Evolutionary conservation across 2,888 invertebrate genomes (phyloP).

Genomic region (Chrysolina oricalcia): DNA sequence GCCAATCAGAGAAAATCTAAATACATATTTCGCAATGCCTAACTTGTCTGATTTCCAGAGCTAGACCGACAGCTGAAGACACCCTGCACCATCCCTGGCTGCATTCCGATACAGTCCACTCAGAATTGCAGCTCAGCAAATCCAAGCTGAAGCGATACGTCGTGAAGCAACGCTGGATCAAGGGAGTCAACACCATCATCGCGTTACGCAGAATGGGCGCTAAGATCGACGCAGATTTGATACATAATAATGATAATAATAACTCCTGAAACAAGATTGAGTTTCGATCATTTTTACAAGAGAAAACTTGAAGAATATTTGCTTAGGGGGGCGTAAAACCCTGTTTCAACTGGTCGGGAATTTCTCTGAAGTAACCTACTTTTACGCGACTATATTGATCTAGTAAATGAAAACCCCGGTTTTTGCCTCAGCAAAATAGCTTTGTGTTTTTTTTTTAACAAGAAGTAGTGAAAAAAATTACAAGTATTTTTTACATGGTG

Average conservation of each 20-base stretch:
- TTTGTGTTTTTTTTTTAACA: no score
- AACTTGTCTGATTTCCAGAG: conserved; percentile 73
- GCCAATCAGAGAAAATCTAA: neutral
- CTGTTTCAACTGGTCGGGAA: neutral
- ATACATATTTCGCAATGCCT: neutral
- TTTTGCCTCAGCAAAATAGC: no score
- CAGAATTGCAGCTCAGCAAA: conserved; percentile 83
- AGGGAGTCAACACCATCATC: conserved; percentile 90
- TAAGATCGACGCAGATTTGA: conserved; percentile 77
- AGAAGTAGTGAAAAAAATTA: no score
- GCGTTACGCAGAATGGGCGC: conserved; percentile 91
- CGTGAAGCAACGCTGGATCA: conserved; percentile 92
- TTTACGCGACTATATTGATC: no score
- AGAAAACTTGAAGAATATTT: conserved; percentile 6
- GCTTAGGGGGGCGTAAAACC: no score
- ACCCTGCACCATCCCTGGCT: conserved; percentile 89
- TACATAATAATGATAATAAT: conserved; percentile 50
- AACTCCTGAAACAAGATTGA: conserved; percentile 23
- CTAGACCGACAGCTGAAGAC: conserved; percentile 81
- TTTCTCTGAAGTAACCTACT: no score
- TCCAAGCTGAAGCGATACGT: conserved; percentile 89
- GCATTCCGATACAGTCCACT: conserved; percentile 76
- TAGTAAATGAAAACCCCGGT: no score
- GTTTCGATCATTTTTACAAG: conserved; percentile 33
- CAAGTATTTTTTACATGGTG: no score